Conservation (phyloP, 2,113 vertebrate genomes). For the Fulica atra region DNA sequence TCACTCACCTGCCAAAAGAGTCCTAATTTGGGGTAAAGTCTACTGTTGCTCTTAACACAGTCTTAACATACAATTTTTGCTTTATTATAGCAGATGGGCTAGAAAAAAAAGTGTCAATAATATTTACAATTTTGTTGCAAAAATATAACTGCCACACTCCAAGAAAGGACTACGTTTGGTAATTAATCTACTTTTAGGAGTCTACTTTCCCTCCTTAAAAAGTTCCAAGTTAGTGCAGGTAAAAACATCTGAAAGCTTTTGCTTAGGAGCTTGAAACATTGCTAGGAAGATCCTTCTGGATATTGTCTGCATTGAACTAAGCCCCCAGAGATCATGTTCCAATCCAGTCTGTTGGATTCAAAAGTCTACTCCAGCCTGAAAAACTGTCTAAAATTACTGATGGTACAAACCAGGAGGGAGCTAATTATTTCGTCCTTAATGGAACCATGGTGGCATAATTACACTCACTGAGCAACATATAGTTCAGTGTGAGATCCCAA, state of each 20-base stretch:
- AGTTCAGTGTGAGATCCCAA: neutral
- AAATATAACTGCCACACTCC: neutral
- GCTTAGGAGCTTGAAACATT: neutral
- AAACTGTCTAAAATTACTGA: neutral
- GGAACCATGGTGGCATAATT: neutral
- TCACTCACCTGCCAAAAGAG: neutral
- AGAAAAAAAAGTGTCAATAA: neutral
- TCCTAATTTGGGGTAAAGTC: neutral
- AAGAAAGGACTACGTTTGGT: neutral
- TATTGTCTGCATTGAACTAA: neutral
- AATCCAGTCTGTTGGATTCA: neutral
- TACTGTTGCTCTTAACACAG: neutral
- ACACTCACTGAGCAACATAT: neutral
- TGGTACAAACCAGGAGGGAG: neutral
- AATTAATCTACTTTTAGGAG: neutral
- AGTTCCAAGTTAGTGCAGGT: neutral
- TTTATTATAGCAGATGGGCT: neutral
- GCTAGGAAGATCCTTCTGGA: neutral
- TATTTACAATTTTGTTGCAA: neutral
- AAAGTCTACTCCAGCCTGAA: neutral
- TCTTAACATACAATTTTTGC: neutral
- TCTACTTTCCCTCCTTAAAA: neutral
- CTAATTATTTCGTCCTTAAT: neutral
- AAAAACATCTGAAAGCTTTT: neutral
- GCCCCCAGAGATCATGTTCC: neutral